Evolutionary conservation across 2,888 invertebrate species (phyloP).

Genomic region (Furcula furcula): DNA sequence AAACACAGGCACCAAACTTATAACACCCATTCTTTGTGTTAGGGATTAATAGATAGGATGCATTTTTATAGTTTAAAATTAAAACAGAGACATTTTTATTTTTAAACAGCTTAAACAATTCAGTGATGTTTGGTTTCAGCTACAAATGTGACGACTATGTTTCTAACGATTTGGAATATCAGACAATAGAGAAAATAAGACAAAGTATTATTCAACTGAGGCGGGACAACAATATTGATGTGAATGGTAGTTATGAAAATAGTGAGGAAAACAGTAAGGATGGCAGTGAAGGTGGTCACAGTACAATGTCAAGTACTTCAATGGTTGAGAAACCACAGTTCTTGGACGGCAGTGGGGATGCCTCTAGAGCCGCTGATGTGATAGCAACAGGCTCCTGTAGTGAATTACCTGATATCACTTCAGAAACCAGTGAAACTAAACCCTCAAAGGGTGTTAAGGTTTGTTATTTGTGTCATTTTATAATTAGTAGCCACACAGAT

Average conservation of each 20-base stretch:
- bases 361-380: constrained; percentile 27
- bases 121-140: constrained; percentile 66
- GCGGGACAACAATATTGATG: constrained; percentile 37
- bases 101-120: too few relatives aligned
- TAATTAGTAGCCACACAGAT: too few relatives aligned
- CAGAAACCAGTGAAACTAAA: constrained; percentile 53
- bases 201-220: constrained; percentile 64
- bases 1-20: too few relatives aligned
- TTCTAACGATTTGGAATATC: constrained; percentile 84
- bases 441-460: constrained; percentile 55
- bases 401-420: constrained; percentile 33
- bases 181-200: constrained; percentile 81
- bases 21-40: too few relatives aligned
- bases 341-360: constrained; percentile 34
- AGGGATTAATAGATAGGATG: too few relatives aligned
- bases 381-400: constrained; percentile 39
- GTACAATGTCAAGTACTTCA: constrained; percentile 28
- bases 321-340: constrained; percentile 31
- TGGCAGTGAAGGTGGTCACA: constrained; percentile 37
- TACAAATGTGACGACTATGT: constrained; percentile 91
- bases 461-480: too few relatives aligned
- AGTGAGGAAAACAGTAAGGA: constrained; percentile 49
- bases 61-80: too few relatives aligned
- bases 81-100: too few relatives aligned
- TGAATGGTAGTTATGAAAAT: constrained; percentile 36